Percentiles rank a stretch among this genome's conserved stretches.
phyloP scores from a whole-genome alignment of 2,113 vertebrate species.

The Collichthys lucidus region DNA sequence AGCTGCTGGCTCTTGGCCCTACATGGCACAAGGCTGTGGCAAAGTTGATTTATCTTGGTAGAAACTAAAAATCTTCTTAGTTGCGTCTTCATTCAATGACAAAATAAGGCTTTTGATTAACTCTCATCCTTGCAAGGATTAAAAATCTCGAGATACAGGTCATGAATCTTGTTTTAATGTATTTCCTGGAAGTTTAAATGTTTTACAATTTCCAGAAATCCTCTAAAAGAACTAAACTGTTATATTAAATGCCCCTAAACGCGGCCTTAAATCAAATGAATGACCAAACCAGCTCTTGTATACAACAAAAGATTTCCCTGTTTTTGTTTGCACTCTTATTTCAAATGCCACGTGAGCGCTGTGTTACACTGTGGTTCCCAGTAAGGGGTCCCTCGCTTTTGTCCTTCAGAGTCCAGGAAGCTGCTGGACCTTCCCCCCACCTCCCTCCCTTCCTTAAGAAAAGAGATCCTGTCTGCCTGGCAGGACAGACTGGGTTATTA shows the following conservation, averaged over 20 bases:
- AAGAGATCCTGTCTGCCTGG: slow-evolving; percentile 86
- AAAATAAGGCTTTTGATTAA: not conserved
- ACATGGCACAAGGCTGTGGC: not conserved
- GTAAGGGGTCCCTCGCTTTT: slow-evolving; percentile 53
- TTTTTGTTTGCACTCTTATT: not conserved
- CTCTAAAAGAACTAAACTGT: not conserved
- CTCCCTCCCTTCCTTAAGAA: slow-evolving; percentile 12
- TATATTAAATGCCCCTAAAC: not conserved
- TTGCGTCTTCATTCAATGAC: not conserved
- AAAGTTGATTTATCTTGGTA: not conserved
- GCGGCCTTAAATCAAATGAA: not conserved
- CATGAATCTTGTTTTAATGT: not conserved
- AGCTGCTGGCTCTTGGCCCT: not conserved
- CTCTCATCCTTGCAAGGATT: not conserved
- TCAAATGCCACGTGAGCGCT: slow-evolving; percentile 18
- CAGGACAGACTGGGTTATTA: slow-evolving; percentile 90
- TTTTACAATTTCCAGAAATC: not conserved
- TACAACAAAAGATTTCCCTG: not conserved
- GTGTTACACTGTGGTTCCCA: slow-evolving; percentile 45
- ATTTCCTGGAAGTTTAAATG: not conserved
- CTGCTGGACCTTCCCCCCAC: slow-evolving; percentile 18
- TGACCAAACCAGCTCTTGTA: not conserved
- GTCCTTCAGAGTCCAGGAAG: slow-evolving; percentile 70
- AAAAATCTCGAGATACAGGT: not conserved
- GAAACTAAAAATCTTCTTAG: not conserved